Percentiles rank a stretch among this genome's conserved stretches.
These are phyloP conservation scores for Tillus elongatus DNA, from an alignment of 2,888 invertebrate genomes.

Conservation along the genomic window DNA sequence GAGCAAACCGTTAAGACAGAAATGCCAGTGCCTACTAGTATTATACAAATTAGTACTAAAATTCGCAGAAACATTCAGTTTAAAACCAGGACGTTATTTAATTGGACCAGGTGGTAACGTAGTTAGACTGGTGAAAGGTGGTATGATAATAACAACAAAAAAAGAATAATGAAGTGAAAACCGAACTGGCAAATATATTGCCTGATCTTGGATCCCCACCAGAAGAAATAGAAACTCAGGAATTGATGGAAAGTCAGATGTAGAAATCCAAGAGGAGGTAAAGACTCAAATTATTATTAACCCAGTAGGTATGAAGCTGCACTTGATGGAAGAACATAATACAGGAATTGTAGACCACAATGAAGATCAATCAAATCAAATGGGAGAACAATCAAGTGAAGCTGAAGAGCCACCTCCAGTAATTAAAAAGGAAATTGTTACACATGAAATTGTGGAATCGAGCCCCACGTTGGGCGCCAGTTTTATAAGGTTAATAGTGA, in stretches of 20 bases:
- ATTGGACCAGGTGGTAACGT: slow-evolving; percentile 37
- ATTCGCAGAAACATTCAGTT: slow-evolving; percentile 15
- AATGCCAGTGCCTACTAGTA: slow-evolving; percentile 26
- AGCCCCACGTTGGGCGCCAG: too few relatives aligned
- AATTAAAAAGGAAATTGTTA: slow-evolving; percentile 18
- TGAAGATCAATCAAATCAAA: slow-evolving; percentile 19
- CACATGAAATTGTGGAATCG: slow-evolving; percentile 41
- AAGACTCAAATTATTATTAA: background rate
- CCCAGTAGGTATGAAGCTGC: too few relatives aligned
- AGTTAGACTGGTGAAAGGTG: slow-evolving; percentile 39
- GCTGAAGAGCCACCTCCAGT: background rate
- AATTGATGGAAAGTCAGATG: background rate
- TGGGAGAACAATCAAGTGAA: slow-evolving; percentile 3
- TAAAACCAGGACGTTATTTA: slow-evolving; percentile 29
- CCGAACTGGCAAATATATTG: slow-evolving; percentile 28
- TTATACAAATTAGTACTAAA: slow-evolving; percentile 23
- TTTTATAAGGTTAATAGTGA: too few relatives aligned
- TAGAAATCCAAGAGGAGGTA: too few relatives aligned
- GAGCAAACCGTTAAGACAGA: slow-evolving; percentile 32
- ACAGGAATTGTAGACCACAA: background rate
- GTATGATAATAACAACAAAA: slow-evolving; percentile 39
- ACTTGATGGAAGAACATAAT: slow-evolving; percentile 5
- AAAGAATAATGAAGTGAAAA: slow-evolving; percentile 25
- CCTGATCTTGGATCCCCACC: too few relatives aligned
- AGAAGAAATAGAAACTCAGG: background rate